Base-by-base conservation (phyloP, 30 jellyfish, hydroid and myxozoan species). In the Pelagia noctiluca region DNA sequence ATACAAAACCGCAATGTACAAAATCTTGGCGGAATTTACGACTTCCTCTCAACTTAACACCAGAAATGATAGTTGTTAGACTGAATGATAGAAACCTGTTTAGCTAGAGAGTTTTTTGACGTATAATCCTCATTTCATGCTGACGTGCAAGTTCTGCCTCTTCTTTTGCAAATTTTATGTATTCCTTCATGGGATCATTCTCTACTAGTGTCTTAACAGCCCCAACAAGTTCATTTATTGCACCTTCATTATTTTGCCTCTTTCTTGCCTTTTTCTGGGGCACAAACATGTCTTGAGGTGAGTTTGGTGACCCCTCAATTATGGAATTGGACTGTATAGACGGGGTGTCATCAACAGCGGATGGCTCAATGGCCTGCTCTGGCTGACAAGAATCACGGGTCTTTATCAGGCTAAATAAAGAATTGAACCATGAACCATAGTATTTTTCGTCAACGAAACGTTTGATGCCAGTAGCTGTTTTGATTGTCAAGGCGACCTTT, bases 361-460 rank as follows among this genome's bases (percentile, higher is more conserved):
- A 57, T 11, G 82, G 84, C 60, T 80, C 90, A 3, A 80, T 62
- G n/a, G 84, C 83, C 84, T 80, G 90, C 23, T 80, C 84, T 35
- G 89, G 89, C 25, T 78, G 82, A 35, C 89, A 78, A 11, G 89
- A 78, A 21, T 78, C 83, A 4, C 82, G 26, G 19, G 82, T 54
- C 36, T 78, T 57, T 19, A 60, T 66, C 52, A 78, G 36, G 10
- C 67, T 34, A 26, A 30, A 76, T 13, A 54, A 13, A 24, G 31
- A 67, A 30, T 50, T 34, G 50, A 75, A 75, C 86, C 86, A 50
- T 33, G 42, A 28, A 1, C 89, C 89, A 78, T 53, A 78, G 22
- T 60, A 54, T 23, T 31, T 24, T 28, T 75, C 68, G 22, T 26
- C 80, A 21, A 53, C 68, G 38, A 78, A 78, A 35, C 89, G 37